These are phyloP conservation scores for Stercorarius parasiticus DNA, from an alignment of 2,113 vertebrate genomes.

Conservation along the genomic window DNA sequence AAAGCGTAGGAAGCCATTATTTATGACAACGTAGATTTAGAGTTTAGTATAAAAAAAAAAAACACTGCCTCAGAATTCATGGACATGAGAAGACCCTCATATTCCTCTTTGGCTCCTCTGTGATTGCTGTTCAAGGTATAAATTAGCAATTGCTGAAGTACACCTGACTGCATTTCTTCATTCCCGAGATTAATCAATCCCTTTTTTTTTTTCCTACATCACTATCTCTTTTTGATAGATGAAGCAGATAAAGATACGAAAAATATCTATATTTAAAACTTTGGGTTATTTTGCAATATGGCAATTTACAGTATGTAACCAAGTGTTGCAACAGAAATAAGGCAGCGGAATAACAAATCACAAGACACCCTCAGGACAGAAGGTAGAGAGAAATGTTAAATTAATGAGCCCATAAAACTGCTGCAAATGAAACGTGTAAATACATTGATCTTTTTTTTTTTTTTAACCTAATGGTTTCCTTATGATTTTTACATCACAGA, in stretches of 20 bases:
- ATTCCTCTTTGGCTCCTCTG: neutral
- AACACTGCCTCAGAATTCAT: neutral
- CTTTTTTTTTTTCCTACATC: neutral
- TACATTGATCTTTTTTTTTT: slow-evolving; percentile 93
- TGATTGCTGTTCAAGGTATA: slow-evolving; percentile 1
- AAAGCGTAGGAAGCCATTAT: neutral
- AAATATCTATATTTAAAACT: slow-evolving; percentile 79
- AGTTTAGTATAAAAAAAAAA: neutral
- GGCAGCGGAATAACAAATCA: slow-evolving; percentile 87
- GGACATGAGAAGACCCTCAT: neutral
- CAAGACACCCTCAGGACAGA: slow-evolving; percentile 93
- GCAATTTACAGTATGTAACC: slow-evolving; percentile 85
- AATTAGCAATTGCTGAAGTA: slow-evolving; percentile 24
- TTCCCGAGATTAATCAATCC: neutral
- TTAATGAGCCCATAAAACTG: slow-evolving; percentile 99
- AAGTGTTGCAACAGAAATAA: slow-evolving; percentile 82
- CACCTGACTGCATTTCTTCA: slow-evolving; percentile 16
- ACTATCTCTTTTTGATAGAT: slow-evolving; percentile 28
- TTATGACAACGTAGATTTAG: slow-evolving; percentile 2
- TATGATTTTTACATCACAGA: slow-evolving; percentile 92
- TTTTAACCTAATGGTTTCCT: slow-evolving; percentile 92
- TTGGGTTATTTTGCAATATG: slow-evolving; percentile 80
- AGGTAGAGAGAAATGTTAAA: slow-evolving; percentile 98
- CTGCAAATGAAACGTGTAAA: slow-evolving; percentile 99
- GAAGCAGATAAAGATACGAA: slow-evolving; percentile 53